phyloP scores from a whole-genome alignment of 2,113 vertebrate genomes.

The Cacatua alba region DNA sequence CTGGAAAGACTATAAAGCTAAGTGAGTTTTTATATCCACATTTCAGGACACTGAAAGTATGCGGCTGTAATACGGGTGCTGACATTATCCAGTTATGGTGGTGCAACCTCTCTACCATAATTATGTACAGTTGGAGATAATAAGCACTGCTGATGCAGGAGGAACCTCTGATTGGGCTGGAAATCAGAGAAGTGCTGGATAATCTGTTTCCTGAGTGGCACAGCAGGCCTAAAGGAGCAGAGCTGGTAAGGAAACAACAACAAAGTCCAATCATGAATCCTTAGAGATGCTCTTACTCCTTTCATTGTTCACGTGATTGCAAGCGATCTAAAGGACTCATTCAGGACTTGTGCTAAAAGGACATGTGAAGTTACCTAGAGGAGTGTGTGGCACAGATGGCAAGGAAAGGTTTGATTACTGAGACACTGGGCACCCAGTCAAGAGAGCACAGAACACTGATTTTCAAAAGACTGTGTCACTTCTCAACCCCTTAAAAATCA shows the following conservation, averaged over 20 bases:
- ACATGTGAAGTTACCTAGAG: background rate
- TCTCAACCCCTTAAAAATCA: background rate
- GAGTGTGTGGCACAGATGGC: background rate
- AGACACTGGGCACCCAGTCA: background rate
- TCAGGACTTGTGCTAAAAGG: background rate
- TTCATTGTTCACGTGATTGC: background rate
- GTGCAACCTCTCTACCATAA: conserved; percentile 15
- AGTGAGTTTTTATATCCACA: conserved; percentile 27
- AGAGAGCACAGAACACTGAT: background rate
- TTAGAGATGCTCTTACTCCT: background rate
- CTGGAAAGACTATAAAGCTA: conserved; percentile 9
- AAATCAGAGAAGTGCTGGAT: conserved; percentile 21
- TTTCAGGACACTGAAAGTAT: conserved; percentile 11
- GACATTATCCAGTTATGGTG: background rate
- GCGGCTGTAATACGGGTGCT: background rate
- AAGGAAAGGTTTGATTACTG: background rate
- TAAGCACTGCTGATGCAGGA: conserved; percentile 43
- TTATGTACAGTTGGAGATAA: conserved; percentile 30
- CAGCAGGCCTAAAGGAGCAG: background rate
- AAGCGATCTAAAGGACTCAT: background rate
- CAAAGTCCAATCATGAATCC: background rate
- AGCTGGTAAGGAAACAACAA: conserved; percentile 8
- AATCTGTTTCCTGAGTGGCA: conserved; percentile 42
- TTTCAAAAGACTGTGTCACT: background rate
- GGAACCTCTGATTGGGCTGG: conserved; percentile 45